phyloP scores from a whole-genome alignment of 2,888 invertebrate species.

The Hydraecia micacea region DNA sequence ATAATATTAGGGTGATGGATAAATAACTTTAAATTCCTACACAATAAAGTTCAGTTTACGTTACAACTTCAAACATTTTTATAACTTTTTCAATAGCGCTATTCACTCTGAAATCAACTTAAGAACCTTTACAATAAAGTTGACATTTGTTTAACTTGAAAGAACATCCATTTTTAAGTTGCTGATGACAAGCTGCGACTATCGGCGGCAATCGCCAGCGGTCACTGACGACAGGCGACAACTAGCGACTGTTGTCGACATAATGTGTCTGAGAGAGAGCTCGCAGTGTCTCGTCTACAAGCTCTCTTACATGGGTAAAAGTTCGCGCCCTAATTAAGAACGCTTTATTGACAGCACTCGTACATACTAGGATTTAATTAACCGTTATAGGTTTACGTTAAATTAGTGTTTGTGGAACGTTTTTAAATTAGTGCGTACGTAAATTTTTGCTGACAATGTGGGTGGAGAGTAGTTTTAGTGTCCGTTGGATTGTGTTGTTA shows the following conservation, averaged over 20 bases:
- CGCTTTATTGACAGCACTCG: constrained; percentile 56
- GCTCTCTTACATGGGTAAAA: constrained; percentile 37
- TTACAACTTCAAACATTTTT: too few species aligned
- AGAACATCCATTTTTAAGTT: too few species aligned
- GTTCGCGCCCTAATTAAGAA: constrained; percentile 63
- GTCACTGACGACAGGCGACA: background rate
- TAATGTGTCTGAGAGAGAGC: background rate
- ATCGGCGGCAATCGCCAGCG: too few species aligned
- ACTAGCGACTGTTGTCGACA: background rate
- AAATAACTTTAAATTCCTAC: too few species aligned
- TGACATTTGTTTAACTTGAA: too few species aligned
- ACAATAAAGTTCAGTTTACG: too few species aligned
- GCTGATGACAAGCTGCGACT: background rate
- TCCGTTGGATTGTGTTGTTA: background rate
- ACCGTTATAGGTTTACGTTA: constrained; percentile 29
- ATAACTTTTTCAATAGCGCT: too few species aligned
- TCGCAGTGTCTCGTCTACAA: constrained; percentile 2
- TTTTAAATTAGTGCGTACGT: constrained; percentile 12
- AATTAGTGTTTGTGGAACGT: constrained; percentile 21
- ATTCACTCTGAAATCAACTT: too few species aligned
- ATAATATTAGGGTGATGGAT: too few species aligned
- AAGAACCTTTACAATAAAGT: too few species aligned
- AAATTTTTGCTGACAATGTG: background rate
- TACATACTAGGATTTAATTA: constrained; percentile 55
- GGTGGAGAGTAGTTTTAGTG: background rate